These are phyloP conservation scores for Homalodisca vitripennis DNA, from an alignment of 1,140 invertebrate species.

Conservation along the genomic window DNA sequence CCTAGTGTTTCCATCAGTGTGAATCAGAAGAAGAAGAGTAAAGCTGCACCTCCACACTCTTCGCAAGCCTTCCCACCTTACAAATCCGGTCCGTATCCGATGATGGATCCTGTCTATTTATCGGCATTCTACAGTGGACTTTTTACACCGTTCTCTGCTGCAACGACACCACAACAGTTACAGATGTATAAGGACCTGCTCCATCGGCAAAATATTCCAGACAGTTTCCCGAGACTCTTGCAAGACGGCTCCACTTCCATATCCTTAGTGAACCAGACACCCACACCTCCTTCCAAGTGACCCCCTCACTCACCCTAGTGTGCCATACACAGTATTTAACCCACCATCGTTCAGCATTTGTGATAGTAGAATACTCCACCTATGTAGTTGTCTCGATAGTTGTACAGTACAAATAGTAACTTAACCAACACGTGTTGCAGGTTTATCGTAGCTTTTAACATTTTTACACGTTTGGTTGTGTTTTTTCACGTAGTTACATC, in stretches of 20 bases:
- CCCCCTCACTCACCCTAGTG: conserved; percentile 19
- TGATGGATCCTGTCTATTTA: conserved; percentile 48
- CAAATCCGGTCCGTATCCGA: conserved; percentile 33
- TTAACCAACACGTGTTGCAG: no score
- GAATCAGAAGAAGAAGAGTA: conserved; percentile 15
- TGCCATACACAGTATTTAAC: conserved; percentile 20
- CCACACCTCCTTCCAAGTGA: conserved; percentile 40
- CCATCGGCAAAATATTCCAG: conserved; percentile 32
- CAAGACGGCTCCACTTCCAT: conserved; percentile 41
- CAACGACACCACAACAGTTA: conserved; percentile 46
- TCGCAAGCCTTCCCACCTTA: conserved; percentile 39
- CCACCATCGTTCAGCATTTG: conserved; percentile 21
- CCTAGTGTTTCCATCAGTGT: conserved; percentile 21
- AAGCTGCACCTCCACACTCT: conserved; percentile 28
- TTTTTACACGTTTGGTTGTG: no score
- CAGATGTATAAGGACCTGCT: conserved; percentile 50
- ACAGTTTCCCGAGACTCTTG: conserved; percentile 35
- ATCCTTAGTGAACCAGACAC: conserved; percentile 37
- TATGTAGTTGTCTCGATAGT: conserved; percentile 3
- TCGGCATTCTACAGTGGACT: conserved; percentile 50
- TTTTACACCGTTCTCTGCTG: conserved; percentile 45
- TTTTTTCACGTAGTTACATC: no score
- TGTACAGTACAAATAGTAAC: no score
- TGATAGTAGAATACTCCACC: conserved; percentile 10
- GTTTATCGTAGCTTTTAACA: no score